Evolutionary conservation across 1,140 invertebrate genomes (phyloP).

Genomic region (Penaeus vannamei): DNA sequence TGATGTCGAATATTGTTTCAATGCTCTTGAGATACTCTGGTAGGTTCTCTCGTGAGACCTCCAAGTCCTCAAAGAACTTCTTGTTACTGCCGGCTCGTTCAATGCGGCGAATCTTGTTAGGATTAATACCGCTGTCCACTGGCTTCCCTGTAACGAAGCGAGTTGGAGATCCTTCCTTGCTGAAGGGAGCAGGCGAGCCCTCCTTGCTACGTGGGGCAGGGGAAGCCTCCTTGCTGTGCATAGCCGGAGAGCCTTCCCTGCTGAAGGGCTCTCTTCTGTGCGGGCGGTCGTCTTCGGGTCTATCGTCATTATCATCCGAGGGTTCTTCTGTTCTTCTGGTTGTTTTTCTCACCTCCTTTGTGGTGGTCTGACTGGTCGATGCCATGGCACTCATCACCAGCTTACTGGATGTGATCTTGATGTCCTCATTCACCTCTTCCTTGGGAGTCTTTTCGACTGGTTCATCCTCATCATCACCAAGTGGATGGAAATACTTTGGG

Average conservation of each 20-base stretch:
- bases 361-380: constrained; percentile 7
- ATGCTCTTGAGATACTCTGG: constrained; percentile 56
- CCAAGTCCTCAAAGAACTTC: constrained; percentile 66
- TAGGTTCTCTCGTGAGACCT: constrained; percentile 47
- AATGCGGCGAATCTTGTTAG: constrained; percentile 60
- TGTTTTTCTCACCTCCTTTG: background rate
- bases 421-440: constrained; percentile 25
- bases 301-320: constrained; percentile 20
- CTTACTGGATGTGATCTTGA: constrained; percentile 46
- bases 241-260: constrained; percentile 25
- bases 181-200: constrained; percentile 57
- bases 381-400: constrained; percentile 57
- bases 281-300: background rate
- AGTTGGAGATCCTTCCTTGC: constrained; percentile 59
- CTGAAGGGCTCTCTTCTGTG: constrained; percentile 42
- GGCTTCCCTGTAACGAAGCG: constrained; percentile 65
- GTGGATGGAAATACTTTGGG: constrained; percentile 61
- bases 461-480: constrained; percentile 51
- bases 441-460: background rate
- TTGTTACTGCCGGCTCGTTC: constrained; percentile 63
- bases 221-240: constrained; percentile 36
- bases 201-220: constrained; percentile 56
- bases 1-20: constrained; percentile 63
- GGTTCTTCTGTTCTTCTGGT: background rate
- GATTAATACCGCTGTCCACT: constrained; percentile 64